Percentiles rank a stretch among this genome's conserved stretches.
phyloP scores from a whole-genome alignment of 2,797 vertebrate genomes.

The Epinephelus awoara region DNA sequence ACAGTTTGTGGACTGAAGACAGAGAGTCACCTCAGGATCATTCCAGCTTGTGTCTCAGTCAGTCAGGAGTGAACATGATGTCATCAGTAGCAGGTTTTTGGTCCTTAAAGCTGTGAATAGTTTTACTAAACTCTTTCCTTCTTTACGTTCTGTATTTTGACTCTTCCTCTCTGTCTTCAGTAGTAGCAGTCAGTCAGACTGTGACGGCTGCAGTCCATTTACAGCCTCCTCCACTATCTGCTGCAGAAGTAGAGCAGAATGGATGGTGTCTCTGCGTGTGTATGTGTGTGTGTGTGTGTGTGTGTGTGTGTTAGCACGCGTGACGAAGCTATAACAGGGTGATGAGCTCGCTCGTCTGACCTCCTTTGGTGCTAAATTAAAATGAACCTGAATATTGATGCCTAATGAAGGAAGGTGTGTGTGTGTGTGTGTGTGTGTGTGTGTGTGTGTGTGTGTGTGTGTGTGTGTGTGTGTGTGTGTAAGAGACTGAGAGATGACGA shows the following conservation, averaged over 20 bases:
- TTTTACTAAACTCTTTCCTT: background rate
- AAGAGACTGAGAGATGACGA: slow-evolving; percentile 62
- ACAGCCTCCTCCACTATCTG: slow-evolving; percentile 41
- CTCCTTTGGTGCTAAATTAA: slow-evolving; percentile 85
- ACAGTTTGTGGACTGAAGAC: too few species aligned
- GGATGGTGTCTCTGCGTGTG: slow-evolving; percentile 32
- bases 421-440: slow-evolving; percentile 50
- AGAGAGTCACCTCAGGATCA: too few species aligned
- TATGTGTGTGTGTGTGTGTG: slow-evolving; percentile 34
- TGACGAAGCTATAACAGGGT: slow-evolving; percentile 78
- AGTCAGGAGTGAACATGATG: background rate
- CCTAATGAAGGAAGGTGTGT: slow-evolving; percentile 75
- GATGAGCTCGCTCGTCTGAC: slow-evolving; percentile 78
- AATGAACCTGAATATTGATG: slow-evolving; percentile 83
- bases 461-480: slow-evolving; percentile 34
- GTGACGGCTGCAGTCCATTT: slow-evolving; percentile 33
- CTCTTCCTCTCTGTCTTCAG: background rate
- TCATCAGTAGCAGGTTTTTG: background rate
- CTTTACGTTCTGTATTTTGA: background rate
- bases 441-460: slow-evolving; percentile 34
- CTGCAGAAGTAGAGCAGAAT: slow-evolving; percentile 69
- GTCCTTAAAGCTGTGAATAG: background rate
- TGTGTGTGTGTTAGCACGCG: slow-evolving; percentile 44
- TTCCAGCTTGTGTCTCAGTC: too few species aligned
- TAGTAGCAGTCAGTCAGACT: slow-evolving; percentile 20